Evolutionary conservation across 2,888 invertebrate species (phyloP), one percentile per base, ranked within the genome.

Genomic region (Andrena flavipes): DNA sequence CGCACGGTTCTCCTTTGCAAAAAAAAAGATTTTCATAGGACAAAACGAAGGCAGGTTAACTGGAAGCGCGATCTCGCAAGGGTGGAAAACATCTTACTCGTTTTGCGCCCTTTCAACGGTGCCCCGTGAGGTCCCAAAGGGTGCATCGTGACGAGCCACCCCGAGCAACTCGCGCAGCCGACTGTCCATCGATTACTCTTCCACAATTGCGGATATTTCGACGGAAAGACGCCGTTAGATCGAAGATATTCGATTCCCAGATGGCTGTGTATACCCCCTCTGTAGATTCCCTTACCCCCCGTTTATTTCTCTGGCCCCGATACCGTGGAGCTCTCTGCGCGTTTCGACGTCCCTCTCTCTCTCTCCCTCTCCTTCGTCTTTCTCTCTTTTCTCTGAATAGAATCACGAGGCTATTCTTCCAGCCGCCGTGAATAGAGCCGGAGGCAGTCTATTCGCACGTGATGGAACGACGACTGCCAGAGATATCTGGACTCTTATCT

Each of bases 141-240:
- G 87, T 76, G 77, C 49, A 74, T 74, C 59, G 60, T 33, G 82
- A 73, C 71, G 70, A 76, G 74, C 33, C 59, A 54, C 62, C 82
- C 74, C 68, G 51, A 33, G 56, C 72, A 74, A 80, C 68, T 59
- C 76, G 67, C 68, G 54, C 73, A 67, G n/a, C 42, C 77, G 69
- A 88, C 90, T 91, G 90, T 92, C 91, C 92, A 91, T 93, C 93
- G 93, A 93, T 93, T 93, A 93, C 88, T 82, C 89, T 91, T 93
- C 92, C 92, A 91, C 92, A 92, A 93, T 93, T 91, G 91, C 89
- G 92, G 90, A 93, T 91, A 89, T 87, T 84, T 76, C 76, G 84
- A 67, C 51, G 71, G 70, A 71, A 71, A 86, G 82, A 63, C 87
- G 84, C 89, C 89, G 90, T 90, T 90, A 91, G 92, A 92, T 92